Base-by-base conservation (phyloP, 2,113 vertebrate species). In the Myrmecophaga tridactyla region DNA sequence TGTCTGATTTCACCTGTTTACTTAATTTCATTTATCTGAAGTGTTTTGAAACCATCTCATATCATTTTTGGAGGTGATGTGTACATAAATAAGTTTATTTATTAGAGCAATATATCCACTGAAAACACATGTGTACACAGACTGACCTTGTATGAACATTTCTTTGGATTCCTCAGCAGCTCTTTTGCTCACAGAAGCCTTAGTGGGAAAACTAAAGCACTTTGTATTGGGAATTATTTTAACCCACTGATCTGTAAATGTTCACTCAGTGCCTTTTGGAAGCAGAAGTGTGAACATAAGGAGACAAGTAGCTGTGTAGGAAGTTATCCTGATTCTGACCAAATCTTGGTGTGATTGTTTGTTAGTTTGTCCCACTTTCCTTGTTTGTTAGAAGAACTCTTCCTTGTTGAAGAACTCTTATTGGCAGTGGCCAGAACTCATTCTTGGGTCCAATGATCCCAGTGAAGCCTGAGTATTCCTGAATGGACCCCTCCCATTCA, bases 41-140 rank as follows among this genome's bases (percentile, higher is more conserved):
- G 4, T 60, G 84, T 65, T 93, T 73, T 84, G 65, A 87, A 96
- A 95, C 41, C 8, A 94, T 14, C 34, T 73, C 14, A 86, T 89
- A 70, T 91, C 27, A 77, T 48, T 95, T 92, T 60, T 78, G 78
- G 27, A 84, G 53, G 43, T 90, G 29, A 53, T 6, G 29, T 84
- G 73, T 46, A 92, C 58, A 92, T 80, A 76, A 36, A 20, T 63
- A 53, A 82, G 60, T 70, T 65, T 56, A 76, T 82, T 86, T 95
- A 78, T 92, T 77, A 80, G 86, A 46, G 23, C 48, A 70, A 53
- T 82, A 83, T 73, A 46, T 53, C 6, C 1, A 56, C 48, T 43
- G 67, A 3, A 70, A 48, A 75, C 53, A 56, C 31, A 21, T 51
- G 67, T 56, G 29, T 90, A 69, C 48, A 65, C n/a, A 90, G 69